Evolutionary conservation across 2,113 vertebrate species (phyloP), one percentile per base, ranked within the genome.

Genomic region (Tetrao urogallus): DNA sequence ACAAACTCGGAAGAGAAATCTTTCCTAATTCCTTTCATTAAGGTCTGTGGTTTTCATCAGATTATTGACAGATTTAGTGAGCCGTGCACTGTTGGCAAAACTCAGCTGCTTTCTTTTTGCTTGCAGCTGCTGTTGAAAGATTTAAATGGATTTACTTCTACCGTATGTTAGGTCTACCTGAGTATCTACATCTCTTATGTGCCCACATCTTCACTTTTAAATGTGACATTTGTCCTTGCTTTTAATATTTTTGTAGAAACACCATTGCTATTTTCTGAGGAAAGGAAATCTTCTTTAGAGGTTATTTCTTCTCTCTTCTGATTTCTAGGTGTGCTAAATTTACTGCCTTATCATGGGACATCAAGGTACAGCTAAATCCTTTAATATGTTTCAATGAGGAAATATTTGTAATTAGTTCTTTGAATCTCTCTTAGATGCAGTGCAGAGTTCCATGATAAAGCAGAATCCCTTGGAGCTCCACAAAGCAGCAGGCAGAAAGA

Each of bases 51-150:
- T 86, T 96, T 94, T 88, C 91, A 93, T 95, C 92, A 87, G 78
- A 85, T 92, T 94, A 96, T 93, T 11, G 30, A 87, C 74, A 95
- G 83, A 92, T 93, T 79, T 90, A 94, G 81, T 88, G 74, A 95
- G 30, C 57, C 43, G 2, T 69, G 30, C 78, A 40, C 61, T 77
- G 85, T 86, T 93, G 79, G 70, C 84, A 91, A 92, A 88, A 96
- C 38, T 89, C 72, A 65, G n/a, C 69, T 88, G 72, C 75, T 92
- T 86, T 92, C 65, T 93, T 75, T 92, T 92, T 88, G 42, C 65
- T 91, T 89, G 75, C 32, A 70, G 82, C 82, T 92, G 75, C 71
- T 91, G 11, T 60, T 67, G 67, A 13, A 78, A 80, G 75, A 82
- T 86, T 83, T 54, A 90, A 91, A 80, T 52, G 78, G 15, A 20